Evolutionary conservation across 2,888 invertebrate species (phyloP), one percentile per base, ranked within the genome.

Genomic region (Cactoblastis cactorum): DNA sequence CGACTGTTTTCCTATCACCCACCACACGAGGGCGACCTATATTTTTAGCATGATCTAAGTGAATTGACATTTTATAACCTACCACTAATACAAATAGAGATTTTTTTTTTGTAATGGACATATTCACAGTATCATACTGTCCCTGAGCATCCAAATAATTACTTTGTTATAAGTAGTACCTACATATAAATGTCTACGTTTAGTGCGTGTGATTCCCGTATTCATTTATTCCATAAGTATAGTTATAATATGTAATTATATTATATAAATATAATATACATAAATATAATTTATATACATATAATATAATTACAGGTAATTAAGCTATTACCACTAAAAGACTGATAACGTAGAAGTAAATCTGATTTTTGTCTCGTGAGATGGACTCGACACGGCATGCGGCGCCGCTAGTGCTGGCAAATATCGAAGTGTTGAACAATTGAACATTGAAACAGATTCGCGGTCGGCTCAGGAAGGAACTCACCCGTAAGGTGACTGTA

Each of bases 401-500:
- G 81, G 79, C 75, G 77, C 79, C 83, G 80, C 79, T 74, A 74
- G 88, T 88, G 88, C 88, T 87, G 87, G 82, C 77, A 87, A 87
- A 87, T 83, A 80, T 83, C 72, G 81, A 83, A 83, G 86, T 87
- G 86, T 83, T 77, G 80, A 85, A 81, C 86, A 83, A 87, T 83
- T 80, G 77, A 89, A 88, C 86, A 87, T 85, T 79, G 72, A 87
- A 79, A 83, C 72, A 82, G 63, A 80, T 77, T 76, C 71, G 67
- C 61, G 59, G 59, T 63, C 60, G 58, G 55, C 61, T 57, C 59
- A 56, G 52, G 14, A 22, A 53, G 53, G 12, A 58, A 94, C 96
- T 95, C 90, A 96, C 96, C 96, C 96, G 77, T 95, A 96, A 78
- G 95, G 96, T 61, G 95, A 92, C 54, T 94, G 95, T 69, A 96